Conservation (phyloP, 2,797 vertebrate species). For the Triplophysa bombifrons region DNA sequence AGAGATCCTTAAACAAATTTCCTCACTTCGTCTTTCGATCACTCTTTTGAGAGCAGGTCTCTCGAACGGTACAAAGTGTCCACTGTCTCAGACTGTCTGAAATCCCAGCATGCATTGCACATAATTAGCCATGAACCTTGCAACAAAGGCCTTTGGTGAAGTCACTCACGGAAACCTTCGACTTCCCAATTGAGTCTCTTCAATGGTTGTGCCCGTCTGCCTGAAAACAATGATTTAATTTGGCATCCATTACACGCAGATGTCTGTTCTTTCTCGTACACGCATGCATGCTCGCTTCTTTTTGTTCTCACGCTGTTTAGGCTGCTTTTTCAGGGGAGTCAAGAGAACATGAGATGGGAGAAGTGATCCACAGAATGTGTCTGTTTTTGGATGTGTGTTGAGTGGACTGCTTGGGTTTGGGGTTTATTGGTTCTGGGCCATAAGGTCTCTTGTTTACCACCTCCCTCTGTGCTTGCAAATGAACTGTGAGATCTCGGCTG, state of each 20-base stretch:
- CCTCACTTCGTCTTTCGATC: neutral
- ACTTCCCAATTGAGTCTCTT: conserved; percentile 66
- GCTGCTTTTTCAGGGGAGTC: neutral
- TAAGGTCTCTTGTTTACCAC: conserved; percentile 2
- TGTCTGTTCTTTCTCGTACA: conserved; percentile 28
- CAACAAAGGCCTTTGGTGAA: conserved; percentile 71
- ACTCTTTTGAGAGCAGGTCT: conserved; percentile 48
- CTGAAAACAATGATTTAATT: conserved; percentile 64
- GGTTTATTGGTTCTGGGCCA: conserved; percentile 30
- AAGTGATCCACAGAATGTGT: conserved; percentile 3
- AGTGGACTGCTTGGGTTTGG: conserved; percentile 6
- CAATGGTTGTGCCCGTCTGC: conserved; percentile 53
- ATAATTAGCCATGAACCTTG: conserved; percentile 72
- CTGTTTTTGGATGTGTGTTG: conserved; percentile 11
- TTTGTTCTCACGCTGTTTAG: conserved; percentile 10
- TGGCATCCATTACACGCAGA: conserved; percentile 60
- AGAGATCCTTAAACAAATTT: neutral
- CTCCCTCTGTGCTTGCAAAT: conserved; percentile 34
- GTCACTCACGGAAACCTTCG: conserved; percentile 55
- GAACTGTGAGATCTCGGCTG: conserved; percentile 3
- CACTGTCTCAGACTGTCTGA: conserved; percentile 59
- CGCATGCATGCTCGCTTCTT: neutral
- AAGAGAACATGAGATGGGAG: conserved; percentile 2
- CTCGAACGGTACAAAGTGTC: conserved; percentile 69
- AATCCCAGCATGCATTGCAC: conserved; percentile 48